Evolutionary conservation across 2,797 vertebrate species (phyloP).

Genomic region (Meda fulgida): DNA sequence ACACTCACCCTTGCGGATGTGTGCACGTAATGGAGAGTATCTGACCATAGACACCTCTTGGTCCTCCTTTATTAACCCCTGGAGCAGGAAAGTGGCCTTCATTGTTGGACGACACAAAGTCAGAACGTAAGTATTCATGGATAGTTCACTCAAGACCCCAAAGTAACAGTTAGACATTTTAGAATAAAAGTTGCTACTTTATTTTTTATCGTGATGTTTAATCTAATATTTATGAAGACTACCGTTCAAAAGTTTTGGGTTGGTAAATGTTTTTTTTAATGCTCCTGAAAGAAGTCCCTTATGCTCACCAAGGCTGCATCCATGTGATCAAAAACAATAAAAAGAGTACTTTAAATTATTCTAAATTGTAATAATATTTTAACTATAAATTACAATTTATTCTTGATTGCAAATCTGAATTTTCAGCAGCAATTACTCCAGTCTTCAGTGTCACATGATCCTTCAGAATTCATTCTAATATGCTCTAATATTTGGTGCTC

Average conservation of each 20-base stretch:
- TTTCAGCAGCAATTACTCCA: no score
- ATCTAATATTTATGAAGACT: neutral
- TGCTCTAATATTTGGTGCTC: no score
- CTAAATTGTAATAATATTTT: no score
- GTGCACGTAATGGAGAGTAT: conserved; percentile 89
- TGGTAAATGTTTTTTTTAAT: neutral
- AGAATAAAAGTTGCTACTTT: neutral
- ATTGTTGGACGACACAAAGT: conserved; percentile 94
- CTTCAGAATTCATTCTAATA: no score
- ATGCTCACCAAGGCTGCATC: no score
- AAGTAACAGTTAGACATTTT: neutral
- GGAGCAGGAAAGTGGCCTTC: conserved; percentile 93
- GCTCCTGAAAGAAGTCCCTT: no score
- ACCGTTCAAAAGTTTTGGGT: neutral
- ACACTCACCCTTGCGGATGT: conserved; percentile 87
- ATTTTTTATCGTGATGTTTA: neutral
- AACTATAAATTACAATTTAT: no score
- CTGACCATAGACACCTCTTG: conserved; percentile 94
- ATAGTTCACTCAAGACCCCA: neutral
- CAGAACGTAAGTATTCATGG: conserved; percentile 82
- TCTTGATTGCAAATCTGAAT: no score
- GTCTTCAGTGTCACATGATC: no score
- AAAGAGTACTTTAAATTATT: no score
- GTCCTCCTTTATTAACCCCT: conserved; percentile 95
- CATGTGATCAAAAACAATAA: no score